Percentiles rank a stretch among this genome's conserved stretches.
phyloP scores from a whole-genome alignment of 2,888 invertebrate species.

The Augiades crinisus region DNA sequence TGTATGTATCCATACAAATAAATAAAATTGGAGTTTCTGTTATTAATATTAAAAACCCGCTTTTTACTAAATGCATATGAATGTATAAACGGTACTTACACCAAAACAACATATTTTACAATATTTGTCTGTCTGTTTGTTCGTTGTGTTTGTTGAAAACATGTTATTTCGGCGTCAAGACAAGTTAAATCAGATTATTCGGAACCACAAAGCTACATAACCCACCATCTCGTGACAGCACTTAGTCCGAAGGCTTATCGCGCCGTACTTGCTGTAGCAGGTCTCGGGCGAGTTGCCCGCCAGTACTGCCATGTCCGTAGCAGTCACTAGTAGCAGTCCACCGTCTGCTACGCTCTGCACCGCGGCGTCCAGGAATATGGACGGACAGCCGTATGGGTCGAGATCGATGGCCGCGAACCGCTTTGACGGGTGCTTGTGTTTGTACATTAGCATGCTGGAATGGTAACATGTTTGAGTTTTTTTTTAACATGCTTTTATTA shows the following conservation, averaged over 20 bases:
- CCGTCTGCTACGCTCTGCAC: constrained; percentile 90
- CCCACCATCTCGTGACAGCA: constrained; percentile 97
- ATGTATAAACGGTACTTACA: too few relatives aligned
- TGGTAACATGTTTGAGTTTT: not conserved
- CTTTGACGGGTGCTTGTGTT: constrained; percentile 83
- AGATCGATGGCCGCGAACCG: constrained; percentile 95
- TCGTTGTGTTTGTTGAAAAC: too few relatives aligned
- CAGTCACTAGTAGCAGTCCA: constrained; percentile 95
- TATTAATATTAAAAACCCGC: too few relatives aligned
- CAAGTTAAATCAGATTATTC: not conserved
- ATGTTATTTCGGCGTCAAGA: too few relatives aligned
- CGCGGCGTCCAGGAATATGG: constrained; percentile 94
- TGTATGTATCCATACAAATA: too few relatives aligned
- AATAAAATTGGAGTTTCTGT: too few relatives aligned
- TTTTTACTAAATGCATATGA: too few relatives aligned
- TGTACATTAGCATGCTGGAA: constrained; percentile 91
- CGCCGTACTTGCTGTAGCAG: constrained; percentile 96
- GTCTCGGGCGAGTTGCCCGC: constrained; percentile 98
- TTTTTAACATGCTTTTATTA: too few relatives aligned
- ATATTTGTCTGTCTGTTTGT: constrained; percentile 4
- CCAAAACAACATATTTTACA: too few relatives aligned
- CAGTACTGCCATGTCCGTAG: constrained; percentile 98
- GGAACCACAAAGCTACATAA: not conserved
- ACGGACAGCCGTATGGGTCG: constrained; percentile 98
- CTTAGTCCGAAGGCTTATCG: constrained; percentile 91